phyloP scores from a whole-genome alignment of 2,113 vertebrate genomes.

The Anguilla rostrata region DNA sequence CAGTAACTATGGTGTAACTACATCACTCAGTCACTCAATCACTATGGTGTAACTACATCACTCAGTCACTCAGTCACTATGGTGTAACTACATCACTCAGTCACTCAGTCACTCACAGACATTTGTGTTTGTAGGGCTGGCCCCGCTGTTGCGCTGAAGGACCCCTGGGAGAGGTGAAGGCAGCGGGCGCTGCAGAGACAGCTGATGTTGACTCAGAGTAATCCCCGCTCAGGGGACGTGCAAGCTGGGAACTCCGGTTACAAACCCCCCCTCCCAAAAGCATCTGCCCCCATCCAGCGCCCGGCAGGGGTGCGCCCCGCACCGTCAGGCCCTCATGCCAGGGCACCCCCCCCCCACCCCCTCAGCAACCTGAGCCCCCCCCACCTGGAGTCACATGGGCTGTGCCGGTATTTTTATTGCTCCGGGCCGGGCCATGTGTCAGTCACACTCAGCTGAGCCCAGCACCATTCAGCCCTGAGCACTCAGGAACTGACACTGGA shows the following conservation, averaged over 20 bases:
- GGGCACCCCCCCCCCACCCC: constrained; percentile 10
- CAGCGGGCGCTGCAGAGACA: not conserved
- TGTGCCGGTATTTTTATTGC: not conserved
- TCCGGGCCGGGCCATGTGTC: constrained; percentile 15
- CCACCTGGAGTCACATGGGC: not conserved
- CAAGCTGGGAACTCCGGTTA: constrained; percentile 64
- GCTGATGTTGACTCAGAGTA: constrained; percentile 43
- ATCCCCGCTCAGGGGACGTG: constrained; percentile 59
- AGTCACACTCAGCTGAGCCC: too few relatives aligned
- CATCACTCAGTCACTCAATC: too few relatives aligned
- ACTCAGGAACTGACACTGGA: constrained; percentile 59
- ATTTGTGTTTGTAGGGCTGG: too few relatives aligned
- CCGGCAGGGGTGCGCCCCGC: constrained; percentile 54
- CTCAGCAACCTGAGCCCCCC: not conserved
- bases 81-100: too few relatives aligned
- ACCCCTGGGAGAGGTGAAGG: not conserved
- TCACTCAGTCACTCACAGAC: too few relatives aligned
- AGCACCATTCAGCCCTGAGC: constrained; percentile 80
- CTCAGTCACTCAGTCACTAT: too few relatives aligned
- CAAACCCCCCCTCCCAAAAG: constrained; percentile 49
- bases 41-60: too few relatives aligned
- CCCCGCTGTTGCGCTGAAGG: too few relatives aligned
- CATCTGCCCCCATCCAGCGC: constrained; percentile 63
- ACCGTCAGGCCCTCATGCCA: constrained; percentile 55
- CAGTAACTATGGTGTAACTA: too few relatives aligned